Percentiles rank a stretch among this genome's conserved stretches.
These are phyloP conservation scores for Drosophila affinis DNA, from an alignment of 2,888 invertebrate genomes.

Conservation along the genomic window DNA sequence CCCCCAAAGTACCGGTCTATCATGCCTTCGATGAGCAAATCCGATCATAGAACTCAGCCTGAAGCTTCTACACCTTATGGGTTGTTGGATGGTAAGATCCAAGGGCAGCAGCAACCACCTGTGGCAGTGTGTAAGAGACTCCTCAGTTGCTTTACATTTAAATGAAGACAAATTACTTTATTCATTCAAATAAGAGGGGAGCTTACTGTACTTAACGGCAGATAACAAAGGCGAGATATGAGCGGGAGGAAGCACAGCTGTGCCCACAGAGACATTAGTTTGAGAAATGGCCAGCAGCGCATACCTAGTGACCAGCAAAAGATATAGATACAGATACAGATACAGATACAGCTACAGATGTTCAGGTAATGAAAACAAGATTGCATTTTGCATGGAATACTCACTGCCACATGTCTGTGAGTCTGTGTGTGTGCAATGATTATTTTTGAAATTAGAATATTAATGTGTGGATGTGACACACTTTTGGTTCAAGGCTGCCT, in stretches of 20 bases:
- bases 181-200: background rate
- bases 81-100: conserved; percentile 43
- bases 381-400: conserved; percentile 28
- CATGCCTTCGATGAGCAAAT: conserved; percentile 41
- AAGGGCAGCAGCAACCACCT: conserved; percentile 73
- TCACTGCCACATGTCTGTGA: conserved; percentile 1
- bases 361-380: conserved; percentile 11
- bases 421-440: background rate
- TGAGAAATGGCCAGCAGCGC: conserved; percentile 15
- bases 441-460: conserved; percentile 14
- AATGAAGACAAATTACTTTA: too few relatives aligned
- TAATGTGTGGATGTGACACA: background rate
- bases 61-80: conserved; percentile 33
- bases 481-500: conserved; percentile 19
- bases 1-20: too few relatives aligned
- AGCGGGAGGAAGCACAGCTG: conserved; percentile 10
- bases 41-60: conserved; percentile 56
- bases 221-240: too few relatives aligned
- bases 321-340: background rate
- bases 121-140: conserved; percentile 40
- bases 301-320: conserved; percentile 3
- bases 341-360: background rate
- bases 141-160: too few relatives aligned
- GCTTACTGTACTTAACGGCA: too few relatives aligned
- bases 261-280: conserved; percentile 31